phyloP scores from a whole-genome alignment of 2,888 invertebrate genomes.

The Clunio marinus region DNA sequence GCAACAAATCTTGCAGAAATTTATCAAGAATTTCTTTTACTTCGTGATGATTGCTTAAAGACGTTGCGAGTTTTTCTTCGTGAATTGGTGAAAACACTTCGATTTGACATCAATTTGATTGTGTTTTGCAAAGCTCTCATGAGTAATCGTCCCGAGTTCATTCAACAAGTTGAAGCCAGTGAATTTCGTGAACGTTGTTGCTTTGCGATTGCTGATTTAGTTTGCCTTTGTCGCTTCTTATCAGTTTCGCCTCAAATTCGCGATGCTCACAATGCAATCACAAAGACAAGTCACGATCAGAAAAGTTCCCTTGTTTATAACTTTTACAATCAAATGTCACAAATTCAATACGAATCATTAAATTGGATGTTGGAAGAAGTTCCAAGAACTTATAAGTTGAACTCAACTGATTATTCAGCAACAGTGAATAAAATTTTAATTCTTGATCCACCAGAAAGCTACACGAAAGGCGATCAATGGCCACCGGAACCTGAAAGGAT shows the following conservation, averaged over 20 bases:
- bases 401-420: slow-evolving; percentile 67
- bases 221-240: slow-evolving; percentile 79
- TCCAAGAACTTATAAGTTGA: slow-evolving; percentile 67
- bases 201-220: slow-evolving; percentile 74
- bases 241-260: slow-evolving; percentile 67
- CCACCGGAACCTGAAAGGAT: slow-evolving; percentile 86
- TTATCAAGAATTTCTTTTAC: slow-evolving; percentile 77
- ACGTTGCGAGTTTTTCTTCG: slow-evolving; percentile 79
- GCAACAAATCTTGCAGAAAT: slow-evolving; percentile 81
- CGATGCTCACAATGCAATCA: slow-evolving; percentile 59
- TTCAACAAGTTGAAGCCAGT: slow-evolving; percentile 58
- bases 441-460: slow-evolving; percentile 72
- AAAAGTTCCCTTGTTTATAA: slow-evolving; percentile 47
- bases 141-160: slow-evolving; percentile 57
- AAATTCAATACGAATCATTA: slow-evolving; percentile 80
- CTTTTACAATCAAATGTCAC: slow-evolving; percentile 53
- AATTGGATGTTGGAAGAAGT: slow-evolving; percentile 85
- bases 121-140: slow-evolving; percentile 76
- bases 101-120: slow-evolving; percentile 74
- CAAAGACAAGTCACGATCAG: slow-evolving; percentile 54
- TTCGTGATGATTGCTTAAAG: slow-evolving; percentile 85
- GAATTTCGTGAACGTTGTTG: slow-evolving; percentile 81
- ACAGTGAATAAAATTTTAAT: slow-evolving; percentile 75
- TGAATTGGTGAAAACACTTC: slow-evolving; percentile 80
- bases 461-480: slow-evolving; percentile 82